phyloP scores from a whole-genome alignment of 2,888 invertebrate species.

The Heliconius ethilla region DNA sequence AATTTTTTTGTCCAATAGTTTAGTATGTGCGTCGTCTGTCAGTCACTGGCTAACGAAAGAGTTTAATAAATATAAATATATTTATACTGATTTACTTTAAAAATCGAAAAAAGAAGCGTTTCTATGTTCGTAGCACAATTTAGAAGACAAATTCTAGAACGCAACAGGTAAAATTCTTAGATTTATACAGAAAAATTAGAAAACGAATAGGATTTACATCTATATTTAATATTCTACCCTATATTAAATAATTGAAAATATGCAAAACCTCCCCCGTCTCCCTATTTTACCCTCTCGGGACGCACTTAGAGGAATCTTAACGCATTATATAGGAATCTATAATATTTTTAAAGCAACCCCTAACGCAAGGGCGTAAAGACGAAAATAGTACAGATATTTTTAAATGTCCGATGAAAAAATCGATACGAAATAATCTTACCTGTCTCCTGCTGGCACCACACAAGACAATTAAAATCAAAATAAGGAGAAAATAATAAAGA shows the following conservation, averaged over 20 bases:
- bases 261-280: neutral
- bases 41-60: neutral
- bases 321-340: constrained; percentile 10
- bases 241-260: constrained; percentile 8
- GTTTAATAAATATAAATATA: neutral
- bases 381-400: constrained; percentile 45
- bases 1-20: neutral
- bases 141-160: neutral
- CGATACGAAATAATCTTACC: constrained; percentile 19
- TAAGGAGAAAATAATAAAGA: constrained; percentile 31
- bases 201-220: neutral
- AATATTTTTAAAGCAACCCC: neutral
- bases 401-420: constrained; percentile 34
- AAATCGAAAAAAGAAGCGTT: neutral
- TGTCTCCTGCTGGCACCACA: constrained; percentile 51
- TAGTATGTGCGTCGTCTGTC: neutral
- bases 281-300: constrained; percentile 18
- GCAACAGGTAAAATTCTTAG: constrained; percentile 1
- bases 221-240: neutral
- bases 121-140: neutral
- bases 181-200: neutral
- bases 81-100: neutral
- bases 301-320: constrained; percentile 15
- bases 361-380: constrained; percentile 7
- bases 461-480: constrained; percentile 51